Evolutionary conservation across 2,113 vertebrate species (phyloP).

Genomic region (Marmota monax): DNA sequence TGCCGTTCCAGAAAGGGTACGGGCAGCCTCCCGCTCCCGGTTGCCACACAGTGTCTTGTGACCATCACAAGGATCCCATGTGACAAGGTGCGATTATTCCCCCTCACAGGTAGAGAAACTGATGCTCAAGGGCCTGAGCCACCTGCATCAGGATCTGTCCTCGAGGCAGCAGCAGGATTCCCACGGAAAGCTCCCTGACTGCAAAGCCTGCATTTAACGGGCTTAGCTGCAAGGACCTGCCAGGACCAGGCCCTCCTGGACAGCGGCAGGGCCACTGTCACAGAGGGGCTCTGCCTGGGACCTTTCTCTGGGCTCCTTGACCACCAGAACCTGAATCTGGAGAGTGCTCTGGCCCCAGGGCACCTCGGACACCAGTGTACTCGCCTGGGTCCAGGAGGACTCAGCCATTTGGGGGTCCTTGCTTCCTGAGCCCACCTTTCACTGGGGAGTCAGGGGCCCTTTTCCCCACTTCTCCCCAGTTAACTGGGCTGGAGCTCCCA

Average conservation of each 20-base stretch:
- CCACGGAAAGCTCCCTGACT: rapidly evolving
- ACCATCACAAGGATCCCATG: background rate
- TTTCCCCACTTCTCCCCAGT: too few species aligned
- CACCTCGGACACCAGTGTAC: rapidly evolving
- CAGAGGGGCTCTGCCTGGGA: background rate
- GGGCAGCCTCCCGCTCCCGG: background rate
- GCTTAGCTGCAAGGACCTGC: too few species aligned
- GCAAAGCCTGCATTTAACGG: rapidly evolving
- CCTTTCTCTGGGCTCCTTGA: background rate
- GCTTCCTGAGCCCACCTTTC: background rate
- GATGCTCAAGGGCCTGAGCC: rapidly evolving
- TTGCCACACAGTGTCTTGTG: rapidly evolving
- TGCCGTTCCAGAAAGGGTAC: background rate
- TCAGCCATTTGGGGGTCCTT: rapidly evolving
- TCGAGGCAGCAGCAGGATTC: background rate
- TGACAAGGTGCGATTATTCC: rapidly evolving
- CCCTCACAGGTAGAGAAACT: background rate
- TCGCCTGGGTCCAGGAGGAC: background rate
- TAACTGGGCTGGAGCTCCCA: background rate
- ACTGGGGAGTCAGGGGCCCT: background rate
- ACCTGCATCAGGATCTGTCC: rapidly evolving
- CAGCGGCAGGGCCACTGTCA: rapidly evolving
- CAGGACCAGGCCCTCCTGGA: rapidly evolving
- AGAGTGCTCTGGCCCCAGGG: background rate
- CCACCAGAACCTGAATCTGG: rapidly evolving